Evolutionary conservation across 35 echinoderm and acorn worm genomes (phyloP), one percentile per base, ranked within the genome.

Genomic region (Lytechinus variegatus): DNA sequence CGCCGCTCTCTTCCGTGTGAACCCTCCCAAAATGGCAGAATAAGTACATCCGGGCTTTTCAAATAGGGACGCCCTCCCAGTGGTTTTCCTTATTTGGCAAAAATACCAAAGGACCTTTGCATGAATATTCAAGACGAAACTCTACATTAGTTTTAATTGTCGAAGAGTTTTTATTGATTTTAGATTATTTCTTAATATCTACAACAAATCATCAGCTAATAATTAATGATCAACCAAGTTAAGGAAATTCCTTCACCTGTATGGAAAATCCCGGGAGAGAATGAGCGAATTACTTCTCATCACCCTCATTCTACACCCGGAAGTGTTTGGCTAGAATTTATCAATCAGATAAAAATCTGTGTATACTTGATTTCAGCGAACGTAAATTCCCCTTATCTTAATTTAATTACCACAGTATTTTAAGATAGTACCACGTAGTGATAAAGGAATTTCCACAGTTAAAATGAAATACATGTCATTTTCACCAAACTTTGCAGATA

Each of bases 31-130:
- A 52, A 90, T 90, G 88, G 88, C 88, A 90, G 88, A 90, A 52
- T 89, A 53, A 19, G 87, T 90, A 90, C 88, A 90, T 90, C 88
- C 88, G 88, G 88, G 88, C 28, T 89, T 51, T 90, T 52, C 14
- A 52, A 52, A 54, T 54, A 90, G 88, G 88, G 88, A 90, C 88
- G 88, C 88, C 88, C 88, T 90, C 88, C 88, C 88, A 54, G 88
- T 90, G 88, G 88, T 90, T 90, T 90, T 90, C 88, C 88, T 90
- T 90, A 90, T 90, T 90, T 90, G 88, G 88, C 88, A 90, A 90
- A 90, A 90, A 90, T 90, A 90, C 87, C 88, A 90, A 28, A 44
- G 66, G 52, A n/a, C 88, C 29, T 52, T 33, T 21, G 27, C 11
- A 44, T 90, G 88, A 90, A 90, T 90, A 90, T 90, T 90, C 88